A percentile compares a stretch with the other conserved stretches of the same genome.
These are phyloP conservation scores for Frankliniella intonsa DNA, from an alignment of 2,888 invertebrate species.

Conservation along the genomic window DNA sequence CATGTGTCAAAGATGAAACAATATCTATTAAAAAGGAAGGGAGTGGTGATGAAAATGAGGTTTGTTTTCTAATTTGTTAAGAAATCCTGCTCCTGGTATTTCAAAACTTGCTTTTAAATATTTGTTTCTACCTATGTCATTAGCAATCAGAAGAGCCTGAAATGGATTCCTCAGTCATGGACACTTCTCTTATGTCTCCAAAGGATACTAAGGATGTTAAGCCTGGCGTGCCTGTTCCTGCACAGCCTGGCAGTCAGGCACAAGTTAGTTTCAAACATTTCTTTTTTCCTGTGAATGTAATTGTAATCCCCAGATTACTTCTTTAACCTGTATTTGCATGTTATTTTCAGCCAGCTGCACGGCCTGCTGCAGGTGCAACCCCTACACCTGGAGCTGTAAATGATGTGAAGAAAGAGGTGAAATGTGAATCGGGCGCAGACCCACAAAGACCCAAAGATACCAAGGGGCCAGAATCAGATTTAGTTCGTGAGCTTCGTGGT, in stretches of 20 bases:
- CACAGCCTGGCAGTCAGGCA: constrained; percentile 46
- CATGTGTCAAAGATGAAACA: constrained; percentile 55
- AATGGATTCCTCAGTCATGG: constrained; percentile 35
- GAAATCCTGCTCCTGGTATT: neutral
- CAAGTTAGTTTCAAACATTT: neutral
- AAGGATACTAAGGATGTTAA: constrained; percentile 59
- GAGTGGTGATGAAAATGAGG: constrained; percentile 37
- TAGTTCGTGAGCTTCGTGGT: constrained; percentile 80
- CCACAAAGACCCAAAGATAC: constrained; percentile 59
- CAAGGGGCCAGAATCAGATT: constrained; percentile 55
- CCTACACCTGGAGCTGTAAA: constrained; percentile 38
- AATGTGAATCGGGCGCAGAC: constrained; percentile 44
- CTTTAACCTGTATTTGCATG: neutral
- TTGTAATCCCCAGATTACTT: neutral
- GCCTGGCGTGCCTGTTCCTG: constrained; percentile 53
- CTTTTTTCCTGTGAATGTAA: neutral
- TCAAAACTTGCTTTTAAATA: neutral
- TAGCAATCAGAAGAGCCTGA: constrained; percentile 33
- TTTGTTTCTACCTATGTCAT: neutral
- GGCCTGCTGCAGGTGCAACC: neutral
- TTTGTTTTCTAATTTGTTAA: neutral
- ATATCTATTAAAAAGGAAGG: constrained; percentile 45
- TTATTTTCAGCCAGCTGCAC: neutral
- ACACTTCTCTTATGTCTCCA: constrained; percentile 41
- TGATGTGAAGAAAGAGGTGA: constrained; percentile 51